Conservation (phyloP, 2,888 invertebrate species). For the Drosophila maculinotata region DNA sequence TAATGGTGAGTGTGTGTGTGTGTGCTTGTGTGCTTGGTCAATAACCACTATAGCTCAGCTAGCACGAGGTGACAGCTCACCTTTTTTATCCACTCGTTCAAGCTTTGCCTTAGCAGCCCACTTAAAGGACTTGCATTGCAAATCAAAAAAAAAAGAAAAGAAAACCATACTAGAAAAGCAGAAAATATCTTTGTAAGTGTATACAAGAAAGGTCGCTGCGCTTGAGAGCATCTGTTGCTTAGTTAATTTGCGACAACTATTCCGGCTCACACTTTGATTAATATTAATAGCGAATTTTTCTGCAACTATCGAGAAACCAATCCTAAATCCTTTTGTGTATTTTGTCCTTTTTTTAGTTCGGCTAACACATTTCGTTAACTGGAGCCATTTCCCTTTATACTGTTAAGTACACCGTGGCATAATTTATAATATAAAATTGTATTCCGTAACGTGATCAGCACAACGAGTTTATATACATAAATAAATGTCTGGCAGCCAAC, state of each 20-base stretch:
- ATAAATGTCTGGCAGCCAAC: neutral
- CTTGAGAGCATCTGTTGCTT: slow-evolving; percentile 43
- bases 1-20: neutral
- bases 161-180: too few species aligned
- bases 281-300: slow-evolving; percentile 57
- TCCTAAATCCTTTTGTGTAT: slow-evolving; percentile 13
- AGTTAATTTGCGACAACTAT: slow-evolving; percentile 58
- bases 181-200: slow-evolving; percentile 23
- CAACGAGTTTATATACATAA: neutral
- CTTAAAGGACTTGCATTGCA: slow-evolving; percentile 33
- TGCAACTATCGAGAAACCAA: slow-evolving; percentile 20
- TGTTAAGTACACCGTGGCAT: slow-evolving; percentile 31
- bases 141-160: neutral
- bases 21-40: slow-evolving; percentile 42
- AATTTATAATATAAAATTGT: neutral
- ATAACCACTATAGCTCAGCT: slow-evolving; percentile 44
- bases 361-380: neutral
- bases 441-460: neutral
- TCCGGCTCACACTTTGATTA: slow-evolving; percentile 56
- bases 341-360: slow-evolving; percentile 20
- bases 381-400: slow-evolving; percentile 38
- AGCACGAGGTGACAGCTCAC: slow-evolving; percentile 28
- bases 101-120: slow-evolving; percentile 19
- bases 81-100: slow-evolving; percentile 35
- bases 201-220: slow-evolving; percentile 49